Percentiles rank a stretch among this genome's conserved stretches.
Evolutionary conservation across 2,888 invertebrate species (phyloP).

Genomic region (Dilophus febrilis): DNA sequence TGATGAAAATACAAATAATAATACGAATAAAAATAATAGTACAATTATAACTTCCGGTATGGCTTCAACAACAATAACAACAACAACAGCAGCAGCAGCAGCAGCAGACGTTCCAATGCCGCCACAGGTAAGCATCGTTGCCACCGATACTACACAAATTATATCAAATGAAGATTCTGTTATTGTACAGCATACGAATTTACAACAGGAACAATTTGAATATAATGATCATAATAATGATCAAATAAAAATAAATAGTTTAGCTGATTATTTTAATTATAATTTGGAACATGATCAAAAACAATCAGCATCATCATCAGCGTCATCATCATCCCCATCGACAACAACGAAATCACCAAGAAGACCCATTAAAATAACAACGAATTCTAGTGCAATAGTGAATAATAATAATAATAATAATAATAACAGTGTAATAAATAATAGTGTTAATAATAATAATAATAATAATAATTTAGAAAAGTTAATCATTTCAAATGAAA

Average conservation of each 20-base stretch:
- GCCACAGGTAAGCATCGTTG: conserved; percentile 53
- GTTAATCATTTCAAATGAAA: too few relatives aligned
- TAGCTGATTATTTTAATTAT: conserved; percentile 30
- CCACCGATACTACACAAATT: conserved; percentile 56
- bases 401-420: conserved; percentile 1
- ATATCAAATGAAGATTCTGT: conserved; percentile 38
- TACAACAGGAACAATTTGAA: conserved; percentile 30
- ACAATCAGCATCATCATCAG: conserved; percentile 10
- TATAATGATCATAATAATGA: too few relatives aligned
- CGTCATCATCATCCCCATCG: background rate
- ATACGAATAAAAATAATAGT: too few relatives aligned
- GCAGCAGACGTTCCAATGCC: conserved; percentile 16
- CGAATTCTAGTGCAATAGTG: conserved; percentile 2
- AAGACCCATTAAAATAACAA: conserved; percentile 6
- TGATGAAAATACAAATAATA: too few relatives aligned
- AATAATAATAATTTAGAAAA: background rate
- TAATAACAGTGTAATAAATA: conserved; percentile 10
- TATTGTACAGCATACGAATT: conserved; percentile 47
- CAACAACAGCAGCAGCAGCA: conserved; percentile 18
- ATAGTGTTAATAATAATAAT: conserved; percentile 8
- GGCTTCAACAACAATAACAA: too few relatives aligned
- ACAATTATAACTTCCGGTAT: too few relatives aligned
- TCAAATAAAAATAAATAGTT: conserved; percentile 16
- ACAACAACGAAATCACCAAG: conserved; percentile 2
- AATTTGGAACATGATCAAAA: conserved; percentile 23